Percentiles rank a stretch among this genome's conserved stretches.
Evolutionary conservation across 2,113 vertebrate genomes (phyloP).

Genomic region (Merops nubicus): DNA sequence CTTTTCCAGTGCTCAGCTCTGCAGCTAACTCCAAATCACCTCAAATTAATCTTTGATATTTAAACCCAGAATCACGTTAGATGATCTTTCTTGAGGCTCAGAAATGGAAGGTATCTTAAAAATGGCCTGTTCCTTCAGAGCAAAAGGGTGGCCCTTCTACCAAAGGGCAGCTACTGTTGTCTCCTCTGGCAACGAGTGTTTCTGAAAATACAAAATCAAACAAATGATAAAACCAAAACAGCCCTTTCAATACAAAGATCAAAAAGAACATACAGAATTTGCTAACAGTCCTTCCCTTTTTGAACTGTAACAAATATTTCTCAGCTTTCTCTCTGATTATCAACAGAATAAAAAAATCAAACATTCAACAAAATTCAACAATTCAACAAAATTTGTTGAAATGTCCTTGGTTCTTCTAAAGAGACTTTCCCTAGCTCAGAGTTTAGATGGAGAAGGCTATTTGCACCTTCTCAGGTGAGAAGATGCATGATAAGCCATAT

Average conservation of each 20-base stretch:
- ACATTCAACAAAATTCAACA: too few species aligned
- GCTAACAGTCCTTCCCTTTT: neutral
- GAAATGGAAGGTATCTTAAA: neutral
- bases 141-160: neutral
- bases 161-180: rapidly evolving
- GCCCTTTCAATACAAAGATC: neutral
- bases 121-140: neutral
- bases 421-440: neutral
- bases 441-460: neutral
- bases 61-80: neutral
- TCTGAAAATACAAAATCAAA: slow-evolving; percentile 9
- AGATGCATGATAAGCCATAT: neutral
- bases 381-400: neutral
- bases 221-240: neutral
- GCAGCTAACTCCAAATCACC: neutral
- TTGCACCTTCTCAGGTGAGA: neutral
- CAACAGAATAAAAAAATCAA: too few species aligned
- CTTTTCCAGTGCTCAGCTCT: neutral
- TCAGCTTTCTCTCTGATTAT: neutral
- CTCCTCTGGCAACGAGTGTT: neutral
- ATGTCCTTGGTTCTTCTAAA: neutral
- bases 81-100: neutral
- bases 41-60: neutral
- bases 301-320: neutral
- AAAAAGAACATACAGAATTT: neutral